Percentiles rank a stretch among this genome's conserved stretches.
Conservation (phyloP, 2,888 invertebrate genomes). For the Dasysyrphus tricinctus region DNA sequence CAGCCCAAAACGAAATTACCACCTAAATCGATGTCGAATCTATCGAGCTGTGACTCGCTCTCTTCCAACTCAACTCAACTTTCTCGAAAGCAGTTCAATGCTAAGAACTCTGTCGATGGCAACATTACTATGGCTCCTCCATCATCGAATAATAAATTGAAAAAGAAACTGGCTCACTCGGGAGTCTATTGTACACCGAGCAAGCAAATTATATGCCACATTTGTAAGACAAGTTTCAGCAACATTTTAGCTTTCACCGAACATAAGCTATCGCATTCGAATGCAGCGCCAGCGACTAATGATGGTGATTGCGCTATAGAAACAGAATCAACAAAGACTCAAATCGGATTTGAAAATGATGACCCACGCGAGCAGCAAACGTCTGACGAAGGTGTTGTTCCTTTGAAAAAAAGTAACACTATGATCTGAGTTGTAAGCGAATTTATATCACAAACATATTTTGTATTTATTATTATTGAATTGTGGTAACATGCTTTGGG, state of each 20-base stretch:
- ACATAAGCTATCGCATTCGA: constrained; percentile 79
- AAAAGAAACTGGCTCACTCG: constrained; percentile 79
- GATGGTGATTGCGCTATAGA: not conserved
- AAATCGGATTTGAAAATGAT: constrained; percentile 14
- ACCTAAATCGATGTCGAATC: constrained; percentile 13
- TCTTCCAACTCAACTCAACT: constrained; percentile 15
- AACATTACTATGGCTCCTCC: constrained; percentile 76
- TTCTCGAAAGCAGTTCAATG: not conserved
- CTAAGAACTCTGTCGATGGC: not conserved
- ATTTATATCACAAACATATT: not conserved
- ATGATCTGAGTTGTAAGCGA: not conserved
- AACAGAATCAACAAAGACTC: constrained; percentile 10
- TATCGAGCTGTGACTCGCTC: constrained; percentile 30
- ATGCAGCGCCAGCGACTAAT: not conserved
- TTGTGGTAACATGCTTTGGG: not conserved
- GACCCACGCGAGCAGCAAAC: not conserved
- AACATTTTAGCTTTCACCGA: constrained; percentile 80
- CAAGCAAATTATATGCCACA: constrained; percentile 80
- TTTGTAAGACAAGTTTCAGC: constrained; percentile 80
- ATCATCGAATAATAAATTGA: constrained; percentile 76
- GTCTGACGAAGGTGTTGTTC: not conserved
- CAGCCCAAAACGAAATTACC: constrained; percentile 6
- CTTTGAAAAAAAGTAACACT: not conserved
- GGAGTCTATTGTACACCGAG: constrained; percentile 81
- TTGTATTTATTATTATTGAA: not conserved